A percentile compares a stretch with the other conserved stretches of the same genome.
Conservation (phyloP, 2,888 invertebrate species). For the Drosophila flavopinicola region DNA sequence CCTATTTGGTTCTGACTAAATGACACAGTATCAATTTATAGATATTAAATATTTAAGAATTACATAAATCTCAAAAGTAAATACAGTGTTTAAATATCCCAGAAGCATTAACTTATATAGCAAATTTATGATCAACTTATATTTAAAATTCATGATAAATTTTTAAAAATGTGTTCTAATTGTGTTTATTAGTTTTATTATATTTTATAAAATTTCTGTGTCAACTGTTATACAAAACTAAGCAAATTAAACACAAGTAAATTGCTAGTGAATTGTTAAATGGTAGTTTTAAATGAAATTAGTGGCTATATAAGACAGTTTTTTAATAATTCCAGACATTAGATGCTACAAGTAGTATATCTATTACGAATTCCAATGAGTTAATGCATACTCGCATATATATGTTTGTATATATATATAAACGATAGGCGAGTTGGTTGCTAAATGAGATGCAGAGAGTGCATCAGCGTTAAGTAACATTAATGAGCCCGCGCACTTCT, state of each 20-base stretch:
- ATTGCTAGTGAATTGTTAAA: too few relatives aligned
- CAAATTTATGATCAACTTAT: too few relatives aligned
- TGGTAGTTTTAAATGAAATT: too few relatives aligned
- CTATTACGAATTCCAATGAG: neutral
- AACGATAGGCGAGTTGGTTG: constrained; percentile 14
- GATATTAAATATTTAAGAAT: constrained; percentile 4
- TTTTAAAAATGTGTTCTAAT: too few relatives aligned
- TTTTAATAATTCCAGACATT: too few relatives aligned
- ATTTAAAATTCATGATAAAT: too few relatives aligned
- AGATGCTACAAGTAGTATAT: neutral
- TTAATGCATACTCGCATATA: neutral
- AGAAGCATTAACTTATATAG: too few relatives aligned
- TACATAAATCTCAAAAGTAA: neutral
- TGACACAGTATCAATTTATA: neutral
- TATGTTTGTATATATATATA: constrained; percentile 1
- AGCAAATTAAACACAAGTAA: too few relatives aligned
- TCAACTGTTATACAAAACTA: too few relatives aligned
- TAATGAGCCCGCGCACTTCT: constrained; percentile 63
- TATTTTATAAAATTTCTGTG: too few relatives aligned
- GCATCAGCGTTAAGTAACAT: constrained; percentile 55
- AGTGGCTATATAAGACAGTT: too few relatives aligned
- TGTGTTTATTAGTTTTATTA: too few relatives aligned
- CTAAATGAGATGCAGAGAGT: constrained; percentile 53
- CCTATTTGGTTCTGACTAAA: constrained; percentile 3
- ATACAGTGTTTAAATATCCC: neutral